Conservation (phyloP, 2,888 invertebrate species). For the Xestia ashworthii region DNA sequence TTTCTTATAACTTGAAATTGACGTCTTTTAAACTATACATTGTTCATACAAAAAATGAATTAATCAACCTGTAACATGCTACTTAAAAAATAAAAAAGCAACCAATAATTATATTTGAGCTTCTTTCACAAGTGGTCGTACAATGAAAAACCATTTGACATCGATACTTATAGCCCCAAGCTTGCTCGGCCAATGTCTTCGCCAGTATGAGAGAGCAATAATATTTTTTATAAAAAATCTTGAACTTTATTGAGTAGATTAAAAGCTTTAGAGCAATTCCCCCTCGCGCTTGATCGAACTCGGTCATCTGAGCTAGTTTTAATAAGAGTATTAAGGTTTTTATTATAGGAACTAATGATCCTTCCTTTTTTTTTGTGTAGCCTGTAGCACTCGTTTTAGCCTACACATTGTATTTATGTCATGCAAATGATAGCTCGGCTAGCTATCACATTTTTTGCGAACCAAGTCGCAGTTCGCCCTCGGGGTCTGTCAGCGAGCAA, state of each 20-base stretch:
- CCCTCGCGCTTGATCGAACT: slow-evolving; percentile 46
- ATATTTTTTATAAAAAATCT: slow-evolving; percentile 76
- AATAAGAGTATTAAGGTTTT: slow-evolving; percentile 48
- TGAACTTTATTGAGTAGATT: slow-evolving; percentile 77
- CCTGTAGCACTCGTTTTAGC: no score
- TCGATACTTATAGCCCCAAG: slow-evolving; percentile 53
- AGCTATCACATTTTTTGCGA: no score
- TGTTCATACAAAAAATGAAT: neutral
- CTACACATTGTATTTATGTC: no score
- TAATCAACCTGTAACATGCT: neutral
- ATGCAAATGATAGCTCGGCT: no score
- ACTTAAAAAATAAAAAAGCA: neutral
- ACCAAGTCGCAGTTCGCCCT: no score
- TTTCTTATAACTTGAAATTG: neutral
- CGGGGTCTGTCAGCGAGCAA: no score
- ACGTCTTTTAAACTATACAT: neutral
- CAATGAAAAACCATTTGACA: slow-evolving; percentile 66
- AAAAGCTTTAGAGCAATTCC: slow-evolving; percentile 71
- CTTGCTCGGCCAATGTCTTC: slow-evolving; percentile 40
- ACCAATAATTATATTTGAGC: slow-evolving; percentile 20
- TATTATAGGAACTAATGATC: no score
- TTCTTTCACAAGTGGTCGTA: slow-evolving; percentile 41
- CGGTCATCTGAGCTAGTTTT: slow-evolving; percentile 55
- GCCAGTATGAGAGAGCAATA: slow-evolving; percentile 62
- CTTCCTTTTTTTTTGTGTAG: no score